Evolutionary conservation across 2,113 vertebrate species (phyloP).

Genomic region (Nestor notabilis): DNA sequence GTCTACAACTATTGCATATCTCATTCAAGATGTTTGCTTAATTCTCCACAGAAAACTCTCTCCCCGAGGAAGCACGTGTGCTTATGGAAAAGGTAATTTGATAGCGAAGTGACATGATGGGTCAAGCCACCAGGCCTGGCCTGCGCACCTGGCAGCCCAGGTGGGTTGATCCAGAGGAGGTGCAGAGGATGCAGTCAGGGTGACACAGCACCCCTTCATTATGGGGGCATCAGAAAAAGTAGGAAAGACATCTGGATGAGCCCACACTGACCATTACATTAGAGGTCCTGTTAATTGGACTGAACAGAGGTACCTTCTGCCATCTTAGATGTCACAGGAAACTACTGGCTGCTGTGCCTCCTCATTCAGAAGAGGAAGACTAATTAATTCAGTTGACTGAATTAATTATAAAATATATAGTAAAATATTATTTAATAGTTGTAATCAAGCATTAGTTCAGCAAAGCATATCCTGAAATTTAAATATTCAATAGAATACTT

Average conservation of each 20-base stretch:
- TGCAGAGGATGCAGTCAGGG: neutral
- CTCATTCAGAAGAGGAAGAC: neutral
- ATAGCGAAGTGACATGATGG: neutral
- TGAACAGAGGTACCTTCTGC: neutral
- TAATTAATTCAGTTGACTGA: constrained; percentile 30
- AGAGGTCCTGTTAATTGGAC: neutral
- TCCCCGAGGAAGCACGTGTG: accelerated
- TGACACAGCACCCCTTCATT: neutral
- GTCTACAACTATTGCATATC: neutral
- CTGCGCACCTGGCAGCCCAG: neutral
- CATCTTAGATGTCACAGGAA: neutral
- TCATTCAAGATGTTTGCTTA: neutral
- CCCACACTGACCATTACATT: neutral
- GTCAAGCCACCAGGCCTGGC: neutral
- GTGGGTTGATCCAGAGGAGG: neutral
- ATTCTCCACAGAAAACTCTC: neutral
- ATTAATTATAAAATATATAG: neutral
- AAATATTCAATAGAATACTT: constrained; percentile 40
- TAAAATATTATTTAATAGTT: neutral
- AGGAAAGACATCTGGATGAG: neutral
- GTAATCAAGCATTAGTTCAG: constrained; percentile 19
- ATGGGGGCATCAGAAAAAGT: neutral
- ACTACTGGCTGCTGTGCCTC: neutral
- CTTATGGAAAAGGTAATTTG: neutral
- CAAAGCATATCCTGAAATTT: constrained; percentile 23